Conservation (phyloP, 1,140 invertebrate species). For the Pectinophora gossypiella region DNA sequence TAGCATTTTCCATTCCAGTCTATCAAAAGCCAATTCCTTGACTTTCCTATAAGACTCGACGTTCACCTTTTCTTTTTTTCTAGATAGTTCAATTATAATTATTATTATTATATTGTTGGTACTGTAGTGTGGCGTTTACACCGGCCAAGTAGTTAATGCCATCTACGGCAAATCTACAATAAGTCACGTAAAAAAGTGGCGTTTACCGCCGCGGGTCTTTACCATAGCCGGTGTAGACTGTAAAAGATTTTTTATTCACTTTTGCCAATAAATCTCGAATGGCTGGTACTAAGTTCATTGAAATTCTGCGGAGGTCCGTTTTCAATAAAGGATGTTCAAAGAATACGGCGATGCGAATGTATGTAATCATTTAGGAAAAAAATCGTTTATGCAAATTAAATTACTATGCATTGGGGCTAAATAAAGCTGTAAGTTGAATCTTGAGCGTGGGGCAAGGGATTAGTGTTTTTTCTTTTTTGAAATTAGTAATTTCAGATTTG, state of each 20-base stretch:
- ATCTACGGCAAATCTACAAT: too few relatives aligned
- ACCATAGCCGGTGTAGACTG: neutral
- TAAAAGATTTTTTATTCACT: slow-evolving; percentile 1
- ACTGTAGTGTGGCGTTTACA: too few relatives aligned
- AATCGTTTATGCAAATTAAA: slow-evolving; percentile 2
- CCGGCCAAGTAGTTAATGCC: too few relatives aligned
- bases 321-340: slow-evolving; percentile 2
- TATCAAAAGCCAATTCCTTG: too few relatives aligned
- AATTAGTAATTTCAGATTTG: too few relatives aligned
- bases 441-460: neutral
- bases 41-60: too few relatives aligned
- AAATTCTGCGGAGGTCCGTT: slow-evolving; percentile 3
- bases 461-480: too few relatives aligned
- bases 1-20: too few relatives aligned
- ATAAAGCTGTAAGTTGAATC: neutral
- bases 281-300: neutral
- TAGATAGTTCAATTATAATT: too few relatives aligned
- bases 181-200: too few relatives aligned
- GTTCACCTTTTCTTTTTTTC: too few relatives aligned
- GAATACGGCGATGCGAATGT: neutral
- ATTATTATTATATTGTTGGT: too few relatives aligned
- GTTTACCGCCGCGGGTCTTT: neutral
- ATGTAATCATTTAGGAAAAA: neutral
- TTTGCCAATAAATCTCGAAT: slow-evolving; percentile 1
- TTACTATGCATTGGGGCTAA: neutral